A percentile compares a stretch with the other conserved stretches of the same genome.
Conservation (phyloP, 2,888 invertebrate species). For the Rhagonycha lutea region DNA sequence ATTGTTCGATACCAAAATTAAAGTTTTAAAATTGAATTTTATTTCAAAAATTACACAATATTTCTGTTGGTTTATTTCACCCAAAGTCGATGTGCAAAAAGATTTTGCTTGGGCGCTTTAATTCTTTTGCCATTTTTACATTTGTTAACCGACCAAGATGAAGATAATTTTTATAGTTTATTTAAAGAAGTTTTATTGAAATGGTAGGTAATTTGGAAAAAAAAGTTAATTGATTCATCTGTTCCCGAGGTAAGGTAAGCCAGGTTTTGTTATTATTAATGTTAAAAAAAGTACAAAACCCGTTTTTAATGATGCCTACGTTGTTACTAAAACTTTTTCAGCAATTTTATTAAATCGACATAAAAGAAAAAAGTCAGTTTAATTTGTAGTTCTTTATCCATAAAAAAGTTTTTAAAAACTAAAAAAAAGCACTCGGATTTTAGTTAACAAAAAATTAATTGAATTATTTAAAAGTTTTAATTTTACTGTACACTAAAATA, state of each 20-base stretch:
- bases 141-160: not conserved
- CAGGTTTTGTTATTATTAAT: not conserved
- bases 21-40: not conserved
- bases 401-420: not conserved
- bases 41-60: too few relatives aligned
- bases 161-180: not conserved
- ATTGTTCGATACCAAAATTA: not conserved
- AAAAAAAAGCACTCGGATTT: not conserved
- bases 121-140: not conserved
- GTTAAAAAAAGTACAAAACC: not conserved
- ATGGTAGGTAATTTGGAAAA: not conserved
- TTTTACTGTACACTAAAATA: not conserved
- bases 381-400: not conserved
- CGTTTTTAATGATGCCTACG: not conserved
- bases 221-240: slow-evolving; percentile 2
- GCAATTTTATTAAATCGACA: not conserved
- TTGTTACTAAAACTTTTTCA: not conserved
- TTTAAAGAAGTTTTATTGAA: not conserved
- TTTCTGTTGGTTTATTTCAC: too few relatives aligned
- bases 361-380: not conserved
- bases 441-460: not conserved
- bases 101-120: not conserved
- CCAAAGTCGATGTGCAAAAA: too few relatives aligned
- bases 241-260: not conserved
- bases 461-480: not conserved